Evolutionary conservation across 1,140 invertebrate species (phyloP), one percentile per base, ranked within the genome.

Genomic region (Leptopilina boulardi): DNA sequence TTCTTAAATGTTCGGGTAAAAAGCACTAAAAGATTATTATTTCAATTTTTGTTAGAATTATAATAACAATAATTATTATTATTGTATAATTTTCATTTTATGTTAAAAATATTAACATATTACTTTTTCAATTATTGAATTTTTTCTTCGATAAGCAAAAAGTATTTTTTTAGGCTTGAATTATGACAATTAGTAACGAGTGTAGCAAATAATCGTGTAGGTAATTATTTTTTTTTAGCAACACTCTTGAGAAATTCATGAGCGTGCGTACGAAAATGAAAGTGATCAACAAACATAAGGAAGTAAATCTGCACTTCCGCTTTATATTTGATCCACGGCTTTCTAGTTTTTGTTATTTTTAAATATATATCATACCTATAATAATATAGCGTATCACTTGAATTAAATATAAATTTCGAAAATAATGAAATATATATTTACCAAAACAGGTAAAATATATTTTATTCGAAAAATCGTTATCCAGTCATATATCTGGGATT

Each of bases 181-280:
- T n/a, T n/a, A n/a, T 19, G 18, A 18, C 2, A 18, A 51, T 18
- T 18, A 51, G n/a, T 15, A 0, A 18, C 4, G n/a, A 6, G n/a
- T 19, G 2, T 30, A 2, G 26, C 51, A 54, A 15, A n/a, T 6
- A 30, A 30, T 34, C 13, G 21, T 30, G 5, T 21, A 10, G 51
- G 23, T 59, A 59, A 59, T 59, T 47, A 66, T 66, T 66, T 66
- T 59, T n/a, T 66, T 34, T 8, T 15, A 26, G 56, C 56, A 15
- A 15, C 13, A 26, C 21, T 66, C 21, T 66, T 30, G 56, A 34
- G 18, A 74, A 74, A 74, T 66, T 56, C 15, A 38, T 56, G 3
- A 66, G 23, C 54, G 59, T 75, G 66, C 56, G 59, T 73, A 78
- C 42, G 72, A 80, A 80, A 83, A 80, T 42, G 80, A 84, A 84